These are phyloP conservation scores for Channallabes apus DNA, from an alignment of 2,797 vertebrate species.

Conservation along the genomic window DNA sequence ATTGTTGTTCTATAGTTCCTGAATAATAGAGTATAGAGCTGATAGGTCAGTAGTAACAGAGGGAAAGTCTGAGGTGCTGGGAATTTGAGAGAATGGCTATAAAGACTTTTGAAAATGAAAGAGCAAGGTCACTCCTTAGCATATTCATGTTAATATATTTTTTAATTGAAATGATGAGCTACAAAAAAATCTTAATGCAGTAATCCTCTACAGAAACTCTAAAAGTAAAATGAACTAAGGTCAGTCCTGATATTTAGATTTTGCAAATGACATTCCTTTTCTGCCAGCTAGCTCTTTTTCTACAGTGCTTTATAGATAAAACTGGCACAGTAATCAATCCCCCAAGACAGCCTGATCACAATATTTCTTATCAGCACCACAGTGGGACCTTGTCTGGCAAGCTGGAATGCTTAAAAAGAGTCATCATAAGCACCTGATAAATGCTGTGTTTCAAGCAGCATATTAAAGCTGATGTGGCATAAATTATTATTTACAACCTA, in stretches of 20 bases:
- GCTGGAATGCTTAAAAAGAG: constrained; percentile 39
- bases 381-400: constrained; percentile 26
- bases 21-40: constrained; percentile 22
- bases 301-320: constrained; percentile 43
- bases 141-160: constrained; percentile 21
- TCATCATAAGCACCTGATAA: constrained; percentile 45
- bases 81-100: constrained; percentile 1
- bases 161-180: neutral
- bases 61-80: neutral
- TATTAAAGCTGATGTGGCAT: constrained; percentile 39
- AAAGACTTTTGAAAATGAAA: constrained; percentile 30
- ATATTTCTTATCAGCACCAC: constrained; percentile 47
- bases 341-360: constrained; percentile 47
- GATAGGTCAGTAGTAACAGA: constrained; percentile 23
- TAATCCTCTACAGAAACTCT: constrained; percentile 21
- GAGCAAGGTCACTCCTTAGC: constrained; percentile 3
- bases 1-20: constrained; percentile 27
- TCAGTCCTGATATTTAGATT: constrained; percentile 50
- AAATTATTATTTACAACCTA: constrained; percentile 1
- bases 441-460: constrained; percentile 55
- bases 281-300: constrained; percentile 49
- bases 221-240: constrained; percentile 45
- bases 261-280: constrained; percentile 42
- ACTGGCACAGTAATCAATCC: constrained; percentile 53
- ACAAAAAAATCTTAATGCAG: constrained; percentile 27